phyloP scores from a whole-genome alignment of 2,888 invertebrate species.

The Formica aserva region DNA sequence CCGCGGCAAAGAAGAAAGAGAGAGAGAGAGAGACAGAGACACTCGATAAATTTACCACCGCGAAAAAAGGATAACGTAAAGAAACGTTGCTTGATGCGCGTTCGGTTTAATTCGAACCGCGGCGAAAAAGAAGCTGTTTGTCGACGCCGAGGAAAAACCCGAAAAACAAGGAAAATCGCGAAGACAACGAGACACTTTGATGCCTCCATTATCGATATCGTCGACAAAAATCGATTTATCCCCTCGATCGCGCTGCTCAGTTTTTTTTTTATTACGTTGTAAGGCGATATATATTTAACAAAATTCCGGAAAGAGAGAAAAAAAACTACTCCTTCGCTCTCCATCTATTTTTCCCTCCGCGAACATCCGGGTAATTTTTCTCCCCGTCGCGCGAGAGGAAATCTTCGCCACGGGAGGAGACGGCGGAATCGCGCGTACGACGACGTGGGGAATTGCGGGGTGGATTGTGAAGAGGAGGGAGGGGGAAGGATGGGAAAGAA shows the following conservation, averaged over 20 bases:
- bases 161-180: background rate
- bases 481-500: slow-evolving; percentile 65
- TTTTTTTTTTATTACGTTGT: slow-evolving; percentile 16
- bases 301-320: slow-evolving; percentile 11
- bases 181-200: background rate
- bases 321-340: background rate
- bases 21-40: background rate
- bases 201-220: background rate
- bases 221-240: slow-evolving; percentile 16
- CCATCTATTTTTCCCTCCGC: slow-evolving; percentile 25
- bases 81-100: slow-evolving; percentile 3
- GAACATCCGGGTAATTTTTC: slow-evolving; percentile 44
- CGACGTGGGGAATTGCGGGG: slow-evolving; percentile 13
- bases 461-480: background rate
- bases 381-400: slow-evolving; percentile 35
- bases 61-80: background rate
- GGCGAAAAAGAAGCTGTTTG: slow-evolving; percentile 5
- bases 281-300: slow-evolving; percentile 28
- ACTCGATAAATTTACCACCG: background rate
- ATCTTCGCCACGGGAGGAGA: slow-evolving; percentile 43
- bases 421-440: slow-evolving; percentile 36
- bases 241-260: background rate
- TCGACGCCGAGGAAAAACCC: background rate
- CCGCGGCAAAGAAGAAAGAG: background rate
- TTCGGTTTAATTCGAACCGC: background rate